Evolutionary conservation across 2,113 vertebrate species (phyloP).

Genomic region (Macquaria ambigua): DNA sequence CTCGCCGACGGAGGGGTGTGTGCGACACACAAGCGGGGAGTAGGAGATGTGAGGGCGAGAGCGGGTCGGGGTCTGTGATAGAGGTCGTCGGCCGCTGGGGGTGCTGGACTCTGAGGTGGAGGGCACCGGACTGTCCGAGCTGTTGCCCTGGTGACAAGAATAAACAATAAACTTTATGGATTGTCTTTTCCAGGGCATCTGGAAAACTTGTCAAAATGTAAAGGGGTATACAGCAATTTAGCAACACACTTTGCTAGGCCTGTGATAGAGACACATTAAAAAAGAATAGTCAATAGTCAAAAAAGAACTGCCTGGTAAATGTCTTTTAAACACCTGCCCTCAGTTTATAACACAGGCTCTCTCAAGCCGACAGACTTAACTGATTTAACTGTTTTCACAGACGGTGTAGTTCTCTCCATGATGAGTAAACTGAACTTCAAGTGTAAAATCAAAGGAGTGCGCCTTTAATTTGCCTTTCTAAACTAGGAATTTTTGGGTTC

Average conservation of each 20-base stretch:
- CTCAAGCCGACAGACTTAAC: background rate
- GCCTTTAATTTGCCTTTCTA: no score
- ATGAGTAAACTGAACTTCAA: no score
- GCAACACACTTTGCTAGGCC: background rate
- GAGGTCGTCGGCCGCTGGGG: constrained; percentile 90
- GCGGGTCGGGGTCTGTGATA: constrained; percentile 91
- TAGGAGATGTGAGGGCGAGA: constrained; percentile 95
- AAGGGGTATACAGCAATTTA: background rate
- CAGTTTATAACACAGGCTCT: background rate
- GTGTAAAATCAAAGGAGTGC: no score
- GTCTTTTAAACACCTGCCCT: background rate
- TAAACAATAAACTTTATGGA: background rate
- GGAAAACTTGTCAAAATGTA: background rate
- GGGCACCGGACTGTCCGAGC: constrained; percentile 96
- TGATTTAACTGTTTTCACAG: no score
- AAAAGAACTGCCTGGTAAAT: background rate
- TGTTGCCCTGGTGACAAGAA: constrained; percentile 87
- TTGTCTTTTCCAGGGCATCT: background rate
- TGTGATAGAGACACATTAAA: background rate
- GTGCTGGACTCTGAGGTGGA: constrained; percentile 98
- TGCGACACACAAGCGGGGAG: constrained; percentile 90
- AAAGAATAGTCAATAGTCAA: background rate
- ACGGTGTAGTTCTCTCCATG: no score
- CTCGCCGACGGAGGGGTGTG: constrained; percentile 83
- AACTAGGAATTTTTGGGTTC: no score